Percentiles rank a stretch among this genome's conserved stretches.
Evolutionary conservation across 2,888 invertebrate genomes (phyloP).

Genomic region (Trissolcus japonicus): DNA sequence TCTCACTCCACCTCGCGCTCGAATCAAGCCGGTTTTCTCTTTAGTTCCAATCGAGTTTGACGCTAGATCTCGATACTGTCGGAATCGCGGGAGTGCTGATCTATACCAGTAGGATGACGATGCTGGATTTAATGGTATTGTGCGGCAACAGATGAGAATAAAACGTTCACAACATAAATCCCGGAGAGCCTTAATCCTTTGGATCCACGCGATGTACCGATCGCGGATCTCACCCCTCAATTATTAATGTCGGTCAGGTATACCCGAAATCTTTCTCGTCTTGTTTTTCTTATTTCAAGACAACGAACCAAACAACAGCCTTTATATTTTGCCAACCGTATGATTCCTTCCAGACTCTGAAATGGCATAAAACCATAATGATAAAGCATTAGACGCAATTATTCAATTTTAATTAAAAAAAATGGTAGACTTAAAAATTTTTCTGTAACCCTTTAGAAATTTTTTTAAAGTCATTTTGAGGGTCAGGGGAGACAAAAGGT

Average conservation of each 20-base stretch:
- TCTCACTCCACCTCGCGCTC: constrained; percentile 30
- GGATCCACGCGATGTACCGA: constrained; percentile 45
- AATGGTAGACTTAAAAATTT: too few relatives aligned
- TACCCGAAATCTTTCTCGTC: constrained; percentile 33
- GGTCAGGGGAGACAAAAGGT: not conserved
- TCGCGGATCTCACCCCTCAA: constrained; percentile 47
- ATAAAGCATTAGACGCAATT: too few relatives aligned
- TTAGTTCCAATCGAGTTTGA: constrained; percentile 71
- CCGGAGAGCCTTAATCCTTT: constrained; percentile 49
- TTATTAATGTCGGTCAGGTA: constrained; percentile 38
- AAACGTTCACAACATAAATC: constrained; percentile 49
- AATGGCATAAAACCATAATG: too few relatives aligned
- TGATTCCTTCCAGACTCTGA: not conserved
- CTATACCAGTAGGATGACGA: constrained; percentile 63
- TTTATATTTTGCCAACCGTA: not conserved
- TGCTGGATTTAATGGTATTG: constrained; percentile 68
- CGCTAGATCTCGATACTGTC: constrained; percentile 74
- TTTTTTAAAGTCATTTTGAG: not conserved
- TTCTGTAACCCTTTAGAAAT: too few relatives aligned
- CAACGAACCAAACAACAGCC: constrained; percentile 21
- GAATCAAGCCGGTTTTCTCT: constrained; percentile 53
- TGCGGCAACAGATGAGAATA: constrained; percentile 48
- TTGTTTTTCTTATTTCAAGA: constrained; percentile 15
- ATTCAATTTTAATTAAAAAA: too few relatives aligned
- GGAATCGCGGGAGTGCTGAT: constrained; percentile 64